These are phyloP conservation scores for Aramus guarauna DNA, from an alignment of 2,113 vertebrate genomes.

Conservation along the genomic window DNA sequence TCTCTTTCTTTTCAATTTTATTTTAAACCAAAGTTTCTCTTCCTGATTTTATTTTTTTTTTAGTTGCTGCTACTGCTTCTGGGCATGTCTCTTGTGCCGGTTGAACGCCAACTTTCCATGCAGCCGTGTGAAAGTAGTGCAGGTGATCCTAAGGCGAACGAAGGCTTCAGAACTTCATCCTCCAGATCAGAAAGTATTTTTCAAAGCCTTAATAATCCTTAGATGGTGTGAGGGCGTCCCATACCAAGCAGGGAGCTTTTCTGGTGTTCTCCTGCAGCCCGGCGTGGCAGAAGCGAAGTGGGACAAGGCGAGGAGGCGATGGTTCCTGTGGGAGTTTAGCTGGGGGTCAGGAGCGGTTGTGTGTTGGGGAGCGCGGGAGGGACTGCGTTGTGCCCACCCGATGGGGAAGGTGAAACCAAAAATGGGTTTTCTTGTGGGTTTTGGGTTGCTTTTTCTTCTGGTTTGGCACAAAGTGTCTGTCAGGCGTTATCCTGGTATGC, in stretches of 20 bases:
- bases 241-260: background rate
- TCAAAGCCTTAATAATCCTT: slow-evolving; percentile 19
- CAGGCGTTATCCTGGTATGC: background rate
- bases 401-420: background rate
- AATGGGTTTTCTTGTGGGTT: background rate
- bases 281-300: background rate
- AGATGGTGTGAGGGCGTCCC: background rate
- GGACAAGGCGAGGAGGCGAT: background rate
- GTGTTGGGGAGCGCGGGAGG: background rate
- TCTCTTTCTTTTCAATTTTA: background rate
- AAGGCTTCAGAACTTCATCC: background rate
- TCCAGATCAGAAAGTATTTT: background rate
- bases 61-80: slow-evolving; percentile 70
- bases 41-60: slow-evolving; percentile 14
- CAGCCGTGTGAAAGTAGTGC: background rate
- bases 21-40: slow-evolving; percentile 76
- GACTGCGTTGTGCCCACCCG: background rate
- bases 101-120: background rate
- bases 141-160: background rate
- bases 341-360: background rate
- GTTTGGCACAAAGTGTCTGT: background rate
- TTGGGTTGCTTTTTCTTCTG: background rate
- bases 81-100: slow-evolving; percentile 10
- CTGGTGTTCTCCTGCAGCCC: background rate
- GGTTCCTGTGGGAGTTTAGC: background rate